Evolutionary conservation across 2,113 vertebrate genomes (phyloP).

Genomic region (Pycnonotus jocosus): DNA sequence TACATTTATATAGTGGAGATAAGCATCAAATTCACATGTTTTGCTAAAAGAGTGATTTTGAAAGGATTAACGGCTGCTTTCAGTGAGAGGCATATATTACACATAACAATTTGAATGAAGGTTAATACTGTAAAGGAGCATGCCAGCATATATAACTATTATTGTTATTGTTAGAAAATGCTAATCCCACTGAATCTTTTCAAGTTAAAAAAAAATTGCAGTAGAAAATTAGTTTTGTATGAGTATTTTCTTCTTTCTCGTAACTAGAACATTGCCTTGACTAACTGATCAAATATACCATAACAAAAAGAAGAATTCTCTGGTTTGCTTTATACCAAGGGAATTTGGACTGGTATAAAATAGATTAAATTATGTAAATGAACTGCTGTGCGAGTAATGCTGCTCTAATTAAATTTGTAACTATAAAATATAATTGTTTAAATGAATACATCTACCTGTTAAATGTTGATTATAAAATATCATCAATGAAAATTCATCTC

Average conservation of each 20-base stretch:
- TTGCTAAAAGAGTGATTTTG: background rate
- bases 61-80: background rate
- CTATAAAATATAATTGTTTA: conserved; percentile 17
- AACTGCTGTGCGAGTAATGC: conserved; percentile 6
- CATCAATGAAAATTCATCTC: background rate
- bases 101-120: background rate
- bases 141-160: background rate
- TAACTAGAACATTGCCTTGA: background rate
- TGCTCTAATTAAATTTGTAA: conserved; percentile 37
- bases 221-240: background rate
- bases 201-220: background rate
- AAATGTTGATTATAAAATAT: background rate
- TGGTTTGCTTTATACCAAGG: background rate
- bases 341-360: conserved; percentile 15
- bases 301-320: background rate
- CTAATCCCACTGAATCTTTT: background rate
- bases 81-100: background rate
- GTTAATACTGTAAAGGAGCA: background rate
- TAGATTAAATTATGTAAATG: conserved; percentile 33
- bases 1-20: background rate
- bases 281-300: background rate
- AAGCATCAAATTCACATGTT: background rate
- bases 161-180: background rate
- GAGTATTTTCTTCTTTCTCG: background rate
- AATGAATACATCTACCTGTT: background rate